phyloP scores from a whole-genome alignment of 1,140 invertebrate species.

The Panagrolaimus sp. region DNA sequence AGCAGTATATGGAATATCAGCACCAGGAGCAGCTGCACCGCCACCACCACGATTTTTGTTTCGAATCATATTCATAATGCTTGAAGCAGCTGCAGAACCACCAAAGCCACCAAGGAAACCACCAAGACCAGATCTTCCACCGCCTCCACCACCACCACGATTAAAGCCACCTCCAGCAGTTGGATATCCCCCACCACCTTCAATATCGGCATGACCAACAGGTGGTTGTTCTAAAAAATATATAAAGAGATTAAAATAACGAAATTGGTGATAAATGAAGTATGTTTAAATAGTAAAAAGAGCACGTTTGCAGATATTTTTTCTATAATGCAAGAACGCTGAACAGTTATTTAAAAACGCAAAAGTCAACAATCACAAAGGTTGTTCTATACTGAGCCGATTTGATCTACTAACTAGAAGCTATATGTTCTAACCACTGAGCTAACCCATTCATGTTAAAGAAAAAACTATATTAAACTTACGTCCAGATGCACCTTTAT shows the following conservation, averaged over 20 bases:
- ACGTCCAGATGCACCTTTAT: slow-evolving; percentile 18
- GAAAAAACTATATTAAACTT: no score
- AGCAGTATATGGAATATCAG: not conserved
- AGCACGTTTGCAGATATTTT: no score
- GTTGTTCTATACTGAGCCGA: no score
- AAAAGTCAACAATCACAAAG: no score
- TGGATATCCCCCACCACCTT: slow-evolving; percentile 3
- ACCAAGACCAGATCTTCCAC: not conserved
- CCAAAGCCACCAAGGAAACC: not conserved
- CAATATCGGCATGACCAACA: not conserved
- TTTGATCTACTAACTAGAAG: no score
- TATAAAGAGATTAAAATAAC: no score
- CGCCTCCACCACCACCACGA: slow-evolving; percentile 1
- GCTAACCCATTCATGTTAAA: no score
- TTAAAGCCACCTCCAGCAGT: not conserved
- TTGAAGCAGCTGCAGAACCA: not conserved
- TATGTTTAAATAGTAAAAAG: no score
- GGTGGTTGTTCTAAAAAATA: not conserved
- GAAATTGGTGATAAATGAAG: no score
- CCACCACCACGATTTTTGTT: not conserved
- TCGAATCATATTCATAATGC: not conserved
- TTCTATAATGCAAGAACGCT: no score
- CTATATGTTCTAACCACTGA: no score
- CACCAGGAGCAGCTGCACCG: not conserved
- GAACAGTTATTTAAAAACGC: no score